Evolutionary conservation across 2,888 invertebrate genomes (phyloP).

Genomic region (Melangyna quadrimaculata): DNA sequence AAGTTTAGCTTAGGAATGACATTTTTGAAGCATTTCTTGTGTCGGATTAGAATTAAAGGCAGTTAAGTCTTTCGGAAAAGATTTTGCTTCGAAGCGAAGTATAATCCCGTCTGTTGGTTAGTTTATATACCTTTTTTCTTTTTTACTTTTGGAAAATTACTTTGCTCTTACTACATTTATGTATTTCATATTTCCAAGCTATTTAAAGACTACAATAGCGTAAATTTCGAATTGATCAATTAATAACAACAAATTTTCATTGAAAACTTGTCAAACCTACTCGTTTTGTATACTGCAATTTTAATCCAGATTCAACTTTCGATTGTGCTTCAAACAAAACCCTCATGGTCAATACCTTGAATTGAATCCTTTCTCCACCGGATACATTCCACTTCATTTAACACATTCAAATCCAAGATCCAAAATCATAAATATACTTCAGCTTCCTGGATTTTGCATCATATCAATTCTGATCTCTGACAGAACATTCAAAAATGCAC

Average conservation of each 20-base stretch:
- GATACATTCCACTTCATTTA: constrained; percentile 28
- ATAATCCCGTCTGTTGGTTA: no score
- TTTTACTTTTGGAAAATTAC: no score
- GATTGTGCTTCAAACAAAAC: not conserved
- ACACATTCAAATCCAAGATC: constrained; percentile 44
- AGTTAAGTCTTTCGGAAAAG: no score
- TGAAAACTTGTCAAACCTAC: constrained; percentile 6
- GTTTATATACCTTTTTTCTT: no score
- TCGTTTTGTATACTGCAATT: not conserved
- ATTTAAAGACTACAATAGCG: no score
- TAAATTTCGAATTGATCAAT: not conserved
- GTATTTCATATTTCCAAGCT: no score
- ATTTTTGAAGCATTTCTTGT: no score
- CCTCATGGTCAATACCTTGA: constrained; percentile 44
- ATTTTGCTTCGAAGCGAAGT: no score
- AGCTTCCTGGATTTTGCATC: constrained; percentile 50
- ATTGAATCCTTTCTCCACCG: constrained; percentile 50
- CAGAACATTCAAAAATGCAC: not conserved
- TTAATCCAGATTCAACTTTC: constrained; percentile 6
- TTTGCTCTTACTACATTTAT: no score
- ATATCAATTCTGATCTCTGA: constrained; percentile 22
- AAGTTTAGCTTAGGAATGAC: no score
- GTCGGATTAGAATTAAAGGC: no score
- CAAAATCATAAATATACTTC: constrained; percentile 26
- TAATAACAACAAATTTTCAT: not conserved